phyloP scores from a whole-genome alignment of 2,888 invertebrate species.

The Trichogramma dendrolimi region DNA sequence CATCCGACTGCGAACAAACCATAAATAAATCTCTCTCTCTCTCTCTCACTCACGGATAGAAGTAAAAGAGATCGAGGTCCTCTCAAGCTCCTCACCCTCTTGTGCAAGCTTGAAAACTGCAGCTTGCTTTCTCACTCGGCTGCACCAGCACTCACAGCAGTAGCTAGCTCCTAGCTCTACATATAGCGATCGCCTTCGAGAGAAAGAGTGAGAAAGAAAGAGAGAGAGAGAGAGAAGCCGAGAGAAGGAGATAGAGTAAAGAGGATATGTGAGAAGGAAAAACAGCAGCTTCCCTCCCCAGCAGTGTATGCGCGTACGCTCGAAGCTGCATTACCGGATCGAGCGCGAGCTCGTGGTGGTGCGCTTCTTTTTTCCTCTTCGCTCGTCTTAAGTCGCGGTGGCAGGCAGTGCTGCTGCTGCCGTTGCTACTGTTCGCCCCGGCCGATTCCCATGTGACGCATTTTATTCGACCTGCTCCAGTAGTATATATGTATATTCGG shows the following conservation, averaged over 20 bases:
- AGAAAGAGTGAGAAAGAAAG: conserved; percentile 20
- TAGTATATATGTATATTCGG: conserved; percentile 12
- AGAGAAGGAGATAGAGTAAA: conserved; percentile 16
- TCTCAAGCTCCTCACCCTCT: conserved; percentile 22
- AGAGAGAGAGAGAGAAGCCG: not conserved
- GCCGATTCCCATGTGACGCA: conserved; percentile 25
- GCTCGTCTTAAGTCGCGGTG: not conserved
- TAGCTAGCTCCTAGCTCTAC: too few relatives aligned
- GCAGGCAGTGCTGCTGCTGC: too few relatives aligned
- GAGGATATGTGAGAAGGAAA: conserved; percentile 6
- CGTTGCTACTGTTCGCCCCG: not conserved
- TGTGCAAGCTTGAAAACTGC: conserved; percentile 27
- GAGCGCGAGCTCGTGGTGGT: not conserved
- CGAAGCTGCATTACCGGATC: conserved; percentile 26
- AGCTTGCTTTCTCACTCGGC: conserved; percentile 28
- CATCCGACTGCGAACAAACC: conserved; percentile 24
- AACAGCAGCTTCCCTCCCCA: not conserved
- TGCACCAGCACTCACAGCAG: conserved; percentile 29
- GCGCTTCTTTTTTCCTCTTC: conserved; percentile 9
- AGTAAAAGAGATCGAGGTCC: conserved; percentile 35
- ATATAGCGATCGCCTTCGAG: not conserved
- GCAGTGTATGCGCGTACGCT: not conserved
- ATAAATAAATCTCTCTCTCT: conserved; percentile 37
- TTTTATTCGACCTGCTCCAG: conserved; percentile 21
- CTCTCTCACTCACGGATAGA: conserved; percentile 23